Conservation (phyloP, 1,140 invertebrate genomes). For the Lethocerus indicus region DNA sequence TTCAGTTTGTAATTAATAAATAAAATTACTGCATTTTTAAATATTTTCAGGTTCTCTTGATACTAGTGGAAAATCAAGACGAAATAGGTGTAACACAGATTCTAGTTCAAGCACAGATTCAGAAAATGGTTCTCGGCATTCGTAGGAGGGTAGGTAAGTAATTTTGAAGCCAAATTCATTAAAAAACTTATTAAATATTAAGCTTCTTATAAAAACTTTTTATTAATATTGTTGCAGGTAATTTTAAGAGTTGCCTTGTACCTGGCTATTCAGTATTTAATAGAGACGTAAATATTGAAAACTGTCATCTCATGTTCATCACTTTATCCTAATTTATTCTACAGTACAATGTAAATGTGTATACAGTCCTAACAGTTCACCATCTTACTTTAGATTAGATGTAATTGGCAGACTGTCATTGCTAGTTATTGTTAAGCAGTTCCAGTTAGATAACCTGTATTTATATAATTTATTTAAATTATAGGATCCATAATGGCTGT, state of each 20-base stretch:
- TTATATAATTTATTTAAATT: constrained; percentile 5
- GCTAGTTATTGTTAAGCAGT: constrained; percentile 9
- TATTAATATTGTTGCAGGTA: background rate
- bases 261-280: background rate
- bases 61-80: constrained; percentile 2
- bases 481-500: constrained; percentile 11
- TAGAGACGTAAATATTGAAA: background rate
- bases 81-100: constrained; percentile 9
- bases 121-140: constrained; percentile 1
- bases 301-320: background rate
- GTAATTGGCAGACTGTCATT: constrained; percentile 9
- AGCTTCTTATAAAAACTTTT: background rate
- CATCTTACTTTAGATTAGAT: background rate
- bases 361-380: background rate
- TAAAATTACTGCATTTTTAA: background rate
- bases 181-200: background rate
- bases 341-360: background rate
- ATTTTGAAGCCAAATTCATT: background rate
- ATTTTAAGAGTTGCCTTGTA: background rate
- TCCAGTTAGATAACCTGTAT: constrained; percentile 10
- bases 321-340: background rate
- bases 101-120: constrained; percentile 13
- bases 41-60: constrained; percentile 5
- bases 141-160: background rate
- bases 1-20: background rate